Base-by-base conservation (phyloP, 2,113 vertebrate species). In the Agelaius tricolor region DNA sequence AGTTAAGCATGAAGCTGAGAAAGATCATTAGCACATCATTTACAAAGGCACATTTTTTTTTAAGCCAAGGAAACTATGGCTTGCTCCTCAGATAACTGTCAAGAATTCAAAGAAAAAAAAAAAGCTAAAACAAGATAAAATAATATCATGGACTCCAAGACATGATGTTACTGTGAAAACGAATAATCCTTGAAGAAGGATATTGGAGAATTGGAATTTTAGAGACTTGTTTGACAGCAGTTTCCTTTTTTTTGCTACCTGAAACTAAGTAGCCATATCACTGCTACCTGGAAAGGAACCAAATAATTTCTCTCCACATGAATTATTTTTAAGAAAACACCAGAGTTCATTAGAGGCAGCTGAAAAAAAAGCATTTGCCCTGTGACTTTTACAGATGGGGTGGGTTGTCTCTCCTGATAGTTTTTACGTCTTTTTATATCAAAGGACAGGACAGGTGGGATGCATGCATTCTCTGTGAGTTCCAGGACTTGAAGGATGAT, bases 381-480 rank as follows among this genome's bases (percentile, higher is more conserved):
- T 15, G 10, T 77, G 33, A 51, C 3, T 33, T 84, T 61, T 58
- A 35, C 26, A 67, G 33, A 30, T 65, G 41, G 41, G 5, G 4
- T 68, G 20, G 2, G 9, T 7, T 74, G 62, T 51, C 30, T 44
- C 41, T 49, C 1, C 5, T 59, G 30, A 10, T 59, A 27, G 4
- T 18, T 69, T 80, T 76, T 37, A 5, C 8, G 33, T 27, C 13
- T 28, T 72, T 57, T 47, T 41, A 12, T 10, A 11, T 47, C 9
- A 16, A 26, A 26, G 3, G 31, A 15, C 2, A 15, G 22, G 28
- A 13, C 15, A 35, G 21, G 9, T 58, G 31, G 15, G 7, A 6
- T 30, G 10, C 1, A 1, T 0, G 0, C 7, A 4, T 44, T 35
- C 13, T 30, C 24, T 66, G 4, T 66, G 31, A n/a, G 33, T 35